Conservation (phyloP, 1,140 invertebrate genomes). For the Ladona fulva region DNA sequence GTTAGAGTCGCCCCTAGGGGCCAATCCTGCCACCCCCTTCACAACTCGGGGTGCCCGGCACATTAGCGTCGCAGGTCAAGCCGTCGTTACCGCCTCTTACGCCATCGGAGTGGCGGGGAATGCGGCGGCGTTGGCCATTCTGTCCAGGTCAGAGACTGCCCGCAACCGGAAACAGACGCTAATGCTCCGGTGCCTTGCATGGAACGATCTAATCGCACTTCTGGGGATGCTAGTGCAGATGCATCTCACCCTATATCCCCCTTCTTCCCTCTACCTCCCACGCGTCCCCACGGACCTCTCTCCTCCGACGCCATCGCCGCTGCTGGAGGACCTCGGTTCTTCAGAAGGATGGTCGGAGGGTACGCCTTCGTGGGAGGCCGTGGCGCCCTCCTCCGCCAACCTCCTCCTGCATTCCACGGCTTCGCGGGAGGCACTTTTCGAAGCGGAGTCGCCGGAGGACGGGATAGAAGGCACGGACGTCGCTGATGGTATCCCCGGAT, state of each 20-base stretch:
- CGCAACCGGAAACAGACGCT: constrained; percentile 65
- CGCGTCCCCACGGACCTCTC: not conserved
- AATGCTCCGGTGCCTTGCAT: constrained; percentile 65
- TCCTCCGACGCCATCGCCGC: not conserved
- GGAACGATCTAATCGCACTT: constrained; percentile 66
- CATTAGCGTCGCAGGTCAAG: not conserved
- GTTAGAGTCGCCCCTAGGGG: not conserved
- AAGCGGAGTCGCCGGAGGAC: too few species aligned
- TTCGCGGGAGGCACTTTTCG: not conserved
- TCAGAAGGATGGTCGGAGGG: not conserved
- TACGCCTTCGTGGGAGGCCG: not conserved
- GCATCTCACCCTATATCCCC: constrained; percentile 45
- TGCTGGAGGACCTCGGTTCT: not conserved
- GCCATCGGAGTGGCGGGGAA: constrained; percentile 37
- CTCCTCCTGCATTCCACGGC: not conserved
- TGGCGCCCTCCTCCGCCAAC: not conserved
- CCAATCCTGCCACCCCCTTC: not conserved
- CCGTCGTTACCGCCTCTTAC: not conserved
- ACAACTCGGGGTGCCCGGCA: not conserved
- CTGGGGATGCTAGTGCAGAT: constrained; percentile 44
- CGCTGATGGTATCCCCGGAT: not conserved
- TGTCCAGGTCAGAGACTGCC: constrained; percentile 42
- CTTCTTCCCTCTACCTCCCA: constrained; percentile 15
- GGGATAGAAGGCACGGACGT: too few species aligned
- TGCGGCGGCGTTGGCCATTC: constrained; percentile 47